Evolutionary conservation across 2,888 invertebrate genomes (phyloP).

Genomic region (Hirtodrosophila confusa): DNA sequence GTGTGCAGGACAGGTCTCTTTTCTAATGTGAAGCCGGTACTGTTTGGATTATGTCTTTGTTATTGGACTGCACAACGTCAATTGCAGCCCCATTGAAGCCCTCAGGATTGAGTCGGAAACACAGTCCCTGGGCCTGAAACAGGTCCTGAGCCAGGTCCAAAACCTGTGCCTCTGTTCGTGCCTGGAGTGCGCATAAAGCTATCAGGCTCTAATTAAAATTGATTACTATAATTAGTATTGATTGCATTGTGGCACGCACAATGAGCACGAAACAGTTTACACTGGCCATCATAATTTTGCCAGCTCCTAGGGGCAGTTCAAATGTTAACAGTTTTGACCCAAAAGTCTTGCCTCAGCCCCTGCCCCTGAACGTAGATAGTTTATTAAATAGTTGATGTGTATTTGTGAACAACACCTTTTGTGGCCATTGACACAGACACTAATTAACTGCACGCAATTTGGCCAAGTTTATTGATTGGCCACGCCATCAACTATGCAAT

Average conservation of each 20-base stretch:
- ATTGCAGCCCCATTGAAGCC: constrained; percentile 57
- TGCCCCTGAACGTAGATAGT: constrained; percentile 3
- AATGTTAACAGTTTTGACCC: constrained; percentile 48
- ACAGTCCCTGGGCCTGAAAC: background rate
- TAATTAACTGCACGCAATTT: constrained; percentile 76
- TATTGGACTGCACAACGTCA: constrained; percentile 65
- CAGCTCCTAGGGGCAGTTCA: constrained; percentile 18
- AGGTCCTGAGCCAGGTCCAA: background rate
- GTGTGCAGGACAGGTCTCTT: constrained; percentile 45
- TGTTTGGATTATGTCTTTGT: constrained; percentile 65
- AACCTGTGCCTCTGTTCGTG: background rate
- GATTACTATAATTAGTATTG: constrained; percentile 78
- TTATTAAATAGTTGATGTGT: constrained; percentile 62
- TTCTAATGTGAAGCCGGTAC: constrained; percentile 46
- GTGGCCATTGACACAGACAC: constrained; percentile 49
- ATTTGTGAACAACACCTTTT: constrained; percentile 73
- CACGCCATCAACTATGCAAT: constrained; percentile 39
- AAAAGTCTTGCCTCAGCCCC: background rate
- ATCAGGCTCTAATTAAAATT: constrained; percentile 73
- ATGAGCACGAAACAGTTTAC: constrained; percentile 42
- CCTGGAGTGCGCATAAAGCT: constrained; percentile 19
- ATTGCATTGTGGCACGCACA: constrained; percentile 65
- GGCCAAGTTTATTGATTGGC: constrained; percentile 41
- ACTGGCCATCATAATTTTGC: constrained; percentile 38
- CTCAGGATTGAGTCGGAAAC: constrained; percentile 10